Evolutionary conservation across 1,140 invertebrate species (phyloP), one percentile per base, ranked within the genome.

Genomic region (Cyphomyrmex costatus): DNA sequence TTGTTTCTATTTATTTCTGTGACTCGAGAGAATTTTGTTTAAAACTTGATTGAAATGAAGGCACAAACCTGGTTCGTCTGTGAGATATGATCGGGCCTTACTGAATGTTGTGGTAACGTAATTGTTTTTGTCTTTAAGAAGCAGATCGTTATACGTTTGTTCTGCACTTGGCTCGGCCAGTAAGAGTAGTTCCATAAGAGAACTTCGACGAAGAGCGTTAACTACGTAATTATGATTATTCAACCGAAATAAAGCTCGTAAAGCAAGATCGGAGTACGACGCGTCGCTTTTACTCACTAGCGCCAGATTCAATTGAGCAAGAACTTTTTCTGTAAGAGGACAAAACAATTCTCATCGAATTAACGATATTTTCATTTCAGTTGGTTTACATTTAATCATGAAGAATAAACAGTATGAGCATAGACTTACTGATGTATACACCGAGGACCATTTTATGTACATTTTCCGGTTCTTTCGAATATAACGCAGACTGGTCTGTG

Each of bases 141-240:
- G 80, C 65, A 98, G 97, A 90, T 98, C 97, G 79, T 97, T 96
- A 94, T 98, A 98, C 91, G 97, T 97, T 80, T 97, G 96, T 93
- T 98, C 97, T 89, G 98, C 98, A 58, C 97, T 97, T 3, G 98
- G 97, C 93, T 98, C 98, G 49, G 97, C 97, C 33, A 97, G 94
- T 63, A 96, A 95, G 30, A 98, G 96, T 33, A 98, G 94, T 83
- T 98, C 97, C 90, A 99, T 95, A 3, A 99, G 94, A 3, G 97
- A 97, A 86, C 97, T 98, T 86, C 97, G 96, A 90, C 98, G 97
- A 30, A 99, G 95, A 56, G 98, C 98, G 95, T 98, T 98, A 8
- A 99, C 95, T 79, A 99, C 97, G 92, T 99, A 99, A 95, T 99
- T 97, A 85, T 98, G 98, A 93, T 99, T 99, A 94, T 99, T 99